These are phyloP conservation scores for Plusia festucae DNA, from an alignment of 2,888 invertebrate genomes.

Conservation along the genomic window DNA sequence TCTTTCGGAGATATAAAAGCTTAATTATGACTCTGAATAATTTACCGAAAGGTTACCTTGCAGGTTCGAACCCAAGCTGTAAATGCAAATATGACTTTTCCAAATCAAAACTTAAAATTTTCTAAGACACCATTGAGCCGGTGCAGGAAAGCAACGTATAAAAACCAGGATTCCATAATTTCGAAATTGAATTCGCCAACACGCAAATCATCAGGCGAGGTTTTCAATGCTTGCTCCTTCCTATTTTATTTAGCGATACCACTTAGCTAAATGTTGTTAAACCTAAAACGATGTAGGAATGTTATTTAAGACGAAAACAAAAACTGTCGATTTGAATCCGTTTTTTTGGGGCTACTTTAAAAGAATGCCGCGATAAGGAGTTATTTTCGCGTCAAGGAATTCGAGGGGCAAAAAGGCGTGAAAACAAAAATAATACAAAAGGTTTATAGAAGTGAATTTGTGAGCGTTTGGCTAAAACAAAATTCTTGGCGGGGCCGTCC, in stretches of 20 bases:
- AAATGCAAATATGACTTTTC: no score
- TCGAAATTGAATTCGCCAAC: no score
- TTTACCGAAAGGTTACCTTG: no score
- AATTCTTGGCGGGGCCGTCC: conserved; percentile 88
- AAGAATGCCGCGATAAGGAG: conserved; percentile 88
- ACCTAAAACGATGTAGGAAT: conserved; percentile 72
- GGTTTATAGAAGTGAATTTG: conserved; percentile 88
- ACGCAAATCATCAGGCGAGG: no score
- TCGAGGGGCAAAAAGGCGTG: conserved; percentile 88
- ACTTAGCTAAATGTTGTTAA: conserved; percentile 71
- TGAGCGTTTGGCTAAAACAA: conserved; percentile 89
- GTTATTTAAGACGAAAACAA: conserved; percentile 82
- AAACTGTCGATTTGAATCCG: conserved; percentile 75
- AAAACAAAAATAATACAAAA: conserved; percentile 89
- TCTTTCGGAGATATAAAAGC: conserved; percentile 5
- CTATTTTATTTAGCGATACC: conserved; percentile 64
- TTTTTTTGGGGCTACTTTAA: conserved; percentile 86
- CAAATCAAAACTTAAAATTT: no score
- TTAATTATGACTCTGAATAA: neutral
- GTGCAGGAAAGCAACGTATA: no score
- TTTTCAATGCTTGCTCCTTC: no score
- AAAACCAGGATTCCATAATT: no score
- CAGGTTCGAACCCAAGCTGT: no score
- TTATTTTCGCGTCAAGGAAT: conserved; percentile 88
- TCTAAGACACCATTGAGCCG: no score